Evolutionary conservation across 2,113 vertebrate genomes (phyloP).

Genomic region (Noctilio leporinus): DNA sequence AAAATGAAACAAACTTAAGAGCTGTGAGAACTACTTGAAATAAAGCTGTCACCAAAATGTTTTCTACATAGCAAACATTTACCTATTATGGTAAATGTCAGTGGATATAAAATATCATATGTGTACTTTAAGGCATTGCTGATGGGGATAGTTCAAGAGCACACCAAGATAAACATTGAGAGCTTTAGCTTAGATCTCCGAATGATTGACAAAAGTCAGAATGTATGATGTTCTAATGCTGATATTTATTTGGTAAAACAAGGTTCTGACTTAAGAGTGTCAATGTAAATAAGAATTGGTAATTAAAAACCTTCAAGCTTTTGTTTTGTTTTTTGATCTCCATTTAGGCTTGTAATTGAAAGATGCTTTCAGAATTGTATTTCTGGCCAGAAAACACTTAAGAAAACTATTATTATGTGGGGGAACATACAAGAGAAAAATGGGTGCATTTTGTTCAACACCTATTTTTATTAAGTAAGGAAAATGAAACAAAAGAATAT

Average conservation of each 20-base stretch:
- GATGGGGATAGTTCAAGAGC: not conserved
- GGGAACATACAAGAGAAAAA: not conserved
- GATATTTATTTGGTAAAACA: not conserved
- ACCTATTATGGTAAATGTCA: not conserved
- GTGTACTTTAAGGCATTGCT: not conserved
- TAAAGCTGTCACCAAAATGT: not conserved
- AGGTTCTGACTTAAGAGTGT: not conserved
- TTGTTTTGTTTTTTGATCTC: slow-evolving; percentile 23
- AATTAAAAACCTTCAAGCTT: not conserved
- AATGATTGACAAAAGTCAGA: not conserved
- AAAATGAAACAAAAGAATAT: not conserved
- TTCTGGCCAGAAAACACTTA: not conserved
- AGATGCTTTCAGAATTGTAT: not conserved
- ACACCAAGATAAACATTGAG: not conserved
- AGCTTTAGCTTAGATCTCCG: not conserved
- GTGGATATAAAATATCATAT: not conserved
- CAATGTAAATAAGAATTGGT: not conserved
- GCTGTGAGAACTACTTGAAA: not conserved
- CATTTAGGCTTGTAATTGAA: not conserved
- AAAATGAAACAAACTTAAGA: not conserved
- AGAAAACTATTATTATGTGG: slow-evolving; percentile 27
- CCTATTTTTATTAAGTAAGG: slow-evolving; percentile 52
- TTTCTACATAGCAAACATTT: not conserved
- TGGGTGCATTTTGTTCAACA: slow-evolving; percentile 18
- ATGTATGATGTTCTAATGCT: not conserved